Base-by-base conservation (phyloP, 2,797 vertebrate genomes). In the Pseudomugil gertrudae region DNA sequence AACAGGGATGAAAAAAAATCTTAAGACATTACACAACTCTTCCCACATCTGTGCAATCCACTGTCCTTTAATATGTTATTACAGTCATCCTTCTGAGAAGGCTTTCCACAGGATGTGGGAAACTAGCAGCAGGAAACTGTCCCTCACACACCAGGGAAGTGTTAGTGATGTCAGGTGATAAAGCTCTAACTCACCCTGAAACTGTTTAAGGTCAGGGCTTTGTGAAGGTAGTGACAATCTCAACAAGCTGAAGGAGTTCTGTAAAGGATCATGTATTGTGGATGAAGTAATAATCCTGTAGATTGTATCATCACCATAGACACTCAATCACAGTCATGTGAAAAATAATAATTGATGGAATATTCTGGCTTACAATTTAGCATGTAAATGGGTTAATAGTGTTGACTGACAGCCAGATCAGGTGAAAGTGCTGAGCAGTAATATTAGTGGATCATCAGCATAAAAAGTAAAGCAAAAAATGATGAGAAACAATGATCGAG, bases 111-210 rank as follows among this genome's bases (percentile, higher is more conserved):
- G 19, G 40, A 45, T 63, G 55, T 71, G 48, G 45, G 52, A 51
- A 47, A 30, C 63, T 62, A 60, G 51, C 56, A 35, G 36, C 59
- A 61, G 55, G 71, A 47, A 77, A 66, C 48, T 72, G 19, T 60
- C 68, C 62, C 32, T 56, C 53, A 45, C 35, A 47, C 69, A 57
- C 30, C 56, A 40, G 35, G 58, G 26, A 52, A 56, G 66, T 60
- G 67, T 77, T 70, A 73, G 63, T 40, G 52, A 66, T 56, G 55
- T 55, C 32, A 53, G 32, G 35, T 47, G 60, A 72, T 56, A 59
- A 66, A 54, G 56, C 57, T 64, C 57, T 45, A 55, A 15, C 63
- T 80, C 29, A 57, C 69, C 43, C 63, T 43, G 35, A 63, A 51
- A 58, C 32, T 66, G 60, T 56, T 57, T 38, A 33, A 66, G 66